These are phyloP conservation scores for Parnassius apollo DNA, from an alignment of 2,888 invertebrate species.

Conservation along the genomic window DNA sequence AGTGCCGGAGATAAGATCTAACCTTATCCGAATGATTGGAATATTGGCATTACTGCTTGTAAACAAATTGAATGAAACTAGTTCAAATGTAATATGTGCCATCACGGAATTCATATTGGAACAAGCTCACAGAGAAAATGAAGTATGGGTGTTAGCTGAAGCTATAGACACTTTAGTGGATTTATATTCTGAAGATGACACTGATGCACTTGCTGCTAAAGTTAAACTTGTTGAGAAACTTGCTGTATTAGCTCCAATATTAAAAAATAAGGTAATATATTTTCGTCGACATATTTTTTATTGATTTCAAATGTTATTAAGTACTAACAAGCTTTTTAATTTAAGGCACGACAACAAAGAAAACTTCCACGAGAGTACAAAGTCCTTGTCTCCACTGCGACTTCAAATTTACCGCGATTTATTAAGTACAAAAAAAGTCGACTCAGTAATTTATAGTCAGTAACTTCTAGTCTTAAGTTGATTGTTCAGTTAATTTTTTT, in stretches of 20 bases:
- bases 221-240: slow-evolving; percentile 84
- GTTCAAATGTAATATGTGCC: slow-evolving; percentile 58
- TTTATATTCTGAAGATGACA: slow-evolving; percentile 88
- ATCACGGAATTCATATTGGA: slow-evolving; percentile 84
- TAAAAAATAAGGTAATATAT: slow-evolving; percentile 84
- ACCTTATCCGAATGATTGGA: slow-evolving; percentile 82
- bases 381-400: slow-evolving; percentile 86
- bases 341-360: slow-evolving; percentile 84
- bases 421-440: slow-evolving; percentile 84
- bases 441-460: slow-evolving; percentile 57
- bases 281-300: slow-evolving; percentile 14
- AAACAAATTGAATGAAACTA: slow-evolving; percentile 59
- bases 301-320: not conserved
- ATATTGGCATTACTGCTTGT: slow-evolving; percentile 75
- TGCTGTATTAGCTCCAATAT: slow-evolving; percentile 76
- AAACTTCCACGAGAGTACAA: slow-evolving; percentile 84
- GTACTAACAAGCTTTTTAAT: slow-evolving; percentile 28
- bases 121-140: slow-evolving; percentile 81
- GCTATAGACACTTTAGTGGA: slow-evolving; percentile 88
- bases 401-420: slow-evolving; percentile 85
- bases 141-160: slow-evolving; percentile 88
- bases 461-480: too few species aligned
- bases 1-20: slow-evolving; percentile 79
- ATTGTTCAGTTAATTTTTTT: too few species aligned
- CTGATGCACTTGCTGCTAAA: slow-evolving; percentile 83